Evolutionary conservation across 2,113 vertebrate species (phyloP).

Genomic region (Mustela nigripes): DNA sequence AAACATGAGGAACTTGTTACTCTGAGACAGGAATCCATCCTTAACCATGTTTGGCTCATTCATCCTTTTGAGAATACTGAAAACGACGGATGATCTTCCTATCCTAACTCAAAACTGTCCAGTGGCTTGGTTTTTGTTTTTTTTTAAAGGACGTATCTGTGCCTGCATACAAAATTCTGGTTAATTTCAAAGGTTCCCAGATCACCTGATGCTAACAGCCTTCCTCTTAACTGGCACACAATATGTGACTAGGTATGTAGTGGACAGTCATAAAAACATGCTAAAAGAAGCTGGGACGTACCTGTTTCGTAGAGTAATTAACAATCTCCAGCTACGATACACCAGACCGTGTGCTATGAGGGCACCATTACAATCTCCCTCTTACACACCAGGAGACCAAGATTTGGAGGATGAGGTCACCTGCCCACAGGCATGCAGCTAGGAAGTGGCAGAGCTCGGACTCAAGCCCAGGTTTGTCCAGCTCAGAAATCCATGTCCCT

Average conservation of each 20-base stretch:
- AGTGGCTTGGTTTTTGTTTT: not conserved
- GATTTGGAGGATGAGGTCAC: not conserved
- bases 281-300: not conserved
- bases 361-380: not conserved
- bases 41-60: not conserved
- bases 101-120: not conserved
- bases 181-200: not conserved
- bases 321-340: not conserved
- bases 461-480: not conserved
- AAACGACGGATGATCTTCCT: not conserved
- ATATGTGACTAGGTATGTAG: not conserved
- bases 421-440: not conserved
- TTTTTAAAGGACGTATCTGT: not conserved
- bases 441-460: not conserved
- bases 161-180: not conserved
- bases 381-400: not conserved
- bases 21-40: not conserved
- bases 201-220: not conserved
- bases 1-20: not conserved
- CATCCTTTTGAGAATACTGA: slow-evolving; percentile 41
- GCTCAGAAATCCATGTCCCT: not conserved
- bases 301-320: not conserved
- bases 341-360: not conserved
- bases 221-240: not conserved
- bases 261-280: not conserved